Percentiles rank a stretch among this genome's conserved stretches.
phyloP scores from a whole-genome alignment of 1,140 invertebrate species.

The Trichonephila clavipes region DNA sequence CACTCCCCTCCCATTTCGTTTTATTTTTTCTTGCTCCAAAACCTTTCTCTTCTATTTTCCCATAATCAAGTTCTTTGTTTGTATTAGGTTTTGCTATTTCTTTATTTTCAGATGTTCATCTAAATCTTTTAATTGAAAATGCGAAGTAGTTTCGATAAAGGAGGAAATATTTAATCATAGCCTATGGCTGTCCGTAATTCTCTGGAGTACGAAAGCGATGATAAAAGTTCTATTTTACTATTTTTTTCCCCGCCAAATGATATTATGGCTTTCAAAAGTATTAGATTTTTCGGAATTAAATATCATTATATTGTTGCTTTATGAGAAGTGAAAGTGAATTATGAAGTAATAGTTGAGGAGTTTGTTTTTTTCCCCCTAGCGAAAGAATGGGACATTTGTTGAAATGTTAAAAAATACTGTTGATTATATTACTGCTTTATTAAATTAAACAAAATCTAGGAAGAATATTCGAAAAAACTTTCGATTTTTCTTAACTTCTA shows the following conservation, averaged over 20 bases:
- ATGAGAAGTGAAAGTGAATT: neutral
- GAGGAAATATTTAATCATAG: conserved; percentile 14
- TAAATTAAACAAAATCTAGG: too few species aligned
- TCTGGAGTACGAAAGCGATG: neutral
- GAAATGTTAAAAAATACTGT: too few species aligned
- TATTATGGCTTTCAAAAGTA: too few species aligned
- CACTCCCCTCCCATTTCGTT: neutral
- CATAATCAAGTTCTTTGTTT: conserved; percentile 37
- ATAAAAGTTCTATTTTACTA: neutral
- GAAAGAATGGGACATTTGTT: too few species aligned
- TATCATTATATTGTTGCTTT: neutral
- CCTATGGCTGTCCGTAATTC: neutral
- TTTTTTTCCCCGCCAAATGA: neutral
- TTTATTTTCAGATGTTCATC: conserved; percentile 14
- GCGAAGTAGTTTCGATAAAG: conserved; percentile 30
- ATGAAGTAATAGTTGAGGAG: neutral
- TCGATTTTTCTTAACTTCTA: too few species aligned
- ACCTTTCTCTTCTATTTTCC: neutral
- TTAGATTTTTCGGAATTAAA: neutral
- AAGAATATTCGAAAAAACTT: too few species aligned
- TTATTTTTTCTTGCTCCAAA: neutral
- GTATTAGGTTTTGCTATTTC: conserved; percentile 5
- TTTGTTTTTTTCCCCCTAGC: too few species aligned
- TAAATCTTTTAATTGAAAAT: conserved; percentile 60
- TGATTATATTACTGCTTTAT: too few species aligned